Conservation (phyloP, 2,113 vertebrate genomes). For the Felis catus region F.catus_Fca126_mat1.0 CM031427.1:20809501-20810000, state of each 20-base stretch:
- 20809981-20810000: neutral
- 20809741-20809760: neutral
- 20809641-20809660: rapidly evolving
- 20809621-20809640: neutral
- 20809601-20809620: neutral
- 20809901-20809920: no score
- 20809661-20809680: neutral
- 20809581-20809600: rapidly evolving
- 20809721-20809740: neutral
- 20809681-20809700: no score
- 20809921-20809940: neutral
- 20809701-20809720: neutral
- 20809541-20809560: neutral
- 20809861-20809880: neutral
- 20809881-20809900: no score
- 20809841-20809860: neutral
- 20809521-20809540: neutral
- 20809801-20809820: neutral
- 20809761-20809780: neutral
- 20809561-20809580: neutral
- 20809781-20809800: neutral
- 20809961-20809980: no score
- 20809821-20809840: neutral
- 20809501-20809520: neutral
- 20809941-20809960: neutral